phyloP scores from a whole-genome alignment of 2,797 vertebrate genomes.

The Sebastes ruberrimus region DNA sequence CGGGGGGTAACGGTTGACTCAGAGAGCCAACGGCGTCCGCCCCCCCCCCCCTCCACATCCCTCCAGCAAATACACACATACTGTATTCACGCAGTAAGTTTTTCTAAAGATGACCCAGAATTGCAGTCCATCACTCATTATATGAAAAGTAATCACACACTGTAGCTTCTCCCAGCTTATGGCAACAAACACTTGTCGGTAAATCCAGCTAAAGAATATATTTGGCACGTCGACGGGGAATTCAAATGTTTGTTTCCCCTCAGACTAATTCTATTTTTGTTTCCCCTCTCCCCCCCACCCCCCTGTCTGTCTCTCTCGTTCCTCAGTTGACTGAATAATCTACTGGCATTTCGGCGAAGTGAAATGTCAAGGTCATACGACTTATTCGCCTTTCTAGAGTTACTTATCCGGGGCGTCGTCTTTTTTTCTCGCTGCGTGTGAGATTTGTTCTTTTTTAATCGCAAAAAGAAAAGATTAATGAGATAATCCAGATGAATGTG shows the following conservation, averaged over 20 bases:
- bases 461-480: conserved; percentile 54
- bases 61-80: conserved; percentile 32
- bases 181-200: conserved; percentile 18
- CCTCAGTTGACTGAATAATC: conserved; percentile 73
- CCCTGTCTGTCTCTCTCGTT: conserved; percentile 45
- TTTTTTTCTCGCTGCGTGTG: conserved; percentile 20
- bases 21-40: conserved; percentile 42
- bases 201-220: conserved; percentile 48
- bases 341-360: conserved; percentile 72
- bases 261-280: conserved; percentile 57
- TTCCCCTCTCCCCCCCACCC: conserved; percentile 21
- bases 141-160: neutral
- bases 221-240: conserved; percentile 51
- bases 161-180: neutral
- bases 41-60: neutral
- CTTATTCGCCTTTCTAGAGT: conserved; percentile 62
- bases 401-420: conserved; percentile 48
- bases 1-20: conserved; percentile 57
- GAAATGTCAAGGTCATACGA: conserved; percentile 83
- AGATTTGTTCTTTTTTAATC: conserved; percentile 26
- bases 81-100: conserved; percentile 37
- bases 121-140: neutral
- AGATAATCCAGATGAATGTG: conserved; percentile 38
- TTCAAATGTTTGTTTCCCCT: conserved; percentile 56
- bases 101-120: conserved; percentile 18